Conservation (phyloP, 2,113 vertebrate genomes). For the Artemisiospiza belli region DNA sequence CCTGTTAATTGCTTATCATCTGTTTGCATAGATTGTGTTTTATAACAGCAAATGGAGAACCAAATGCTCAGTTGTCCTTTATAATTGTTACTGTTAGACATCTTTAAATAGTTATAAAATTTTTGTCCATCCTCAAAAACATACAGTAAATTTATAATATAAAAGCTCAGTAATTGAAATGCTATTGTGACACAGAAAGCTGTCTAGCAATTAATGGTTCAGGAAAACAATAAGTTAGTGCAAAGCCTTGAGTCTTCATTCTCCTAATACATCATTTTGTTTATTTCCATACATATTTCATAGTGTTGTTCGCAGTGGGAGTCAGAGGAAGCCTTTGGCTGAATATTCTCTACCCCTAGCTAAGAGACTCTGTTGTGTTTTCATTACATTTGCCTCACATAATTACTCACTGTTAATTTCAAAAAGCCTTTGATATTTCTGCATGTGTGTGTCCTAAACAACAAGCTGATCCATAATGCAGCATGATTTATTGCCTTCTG, state of each 20-base stretch:
- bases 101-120: neutral
- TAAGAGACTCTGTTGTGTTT: neutral
- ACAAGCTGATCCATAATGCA: neutral
- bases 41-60: neutral
- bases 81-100: neutral
- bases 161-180: neutral
- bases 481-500: neutral
- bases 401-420: conserved; percentile 18
- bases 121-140: neutral
- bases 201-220: neutral
- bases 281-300: neutral
- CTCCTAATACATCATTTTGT: neutral
- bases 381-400: conserved; percentile 1
- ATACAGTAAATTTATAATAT: neutral
- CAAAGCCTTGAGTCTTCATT: conserved; percentile 17
- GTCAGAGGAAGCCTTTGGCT: conserved; percentile 1
- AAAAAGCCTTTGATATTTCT: neutral
- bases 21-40: neutral
- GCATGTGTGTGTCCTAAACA: neutral
- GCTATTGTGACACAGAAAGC: neutral
- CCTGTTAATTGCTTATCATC: conserved; percentile 30
- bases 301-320: neutral
- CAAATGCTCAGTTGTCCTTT: neutral
- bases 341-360: neutral
- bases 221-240: neutral